Evolutionary conservation across 2,113 vertebrate species (phyloP).

Genomic region (Phalacrocorax pelagicus): DNA sequence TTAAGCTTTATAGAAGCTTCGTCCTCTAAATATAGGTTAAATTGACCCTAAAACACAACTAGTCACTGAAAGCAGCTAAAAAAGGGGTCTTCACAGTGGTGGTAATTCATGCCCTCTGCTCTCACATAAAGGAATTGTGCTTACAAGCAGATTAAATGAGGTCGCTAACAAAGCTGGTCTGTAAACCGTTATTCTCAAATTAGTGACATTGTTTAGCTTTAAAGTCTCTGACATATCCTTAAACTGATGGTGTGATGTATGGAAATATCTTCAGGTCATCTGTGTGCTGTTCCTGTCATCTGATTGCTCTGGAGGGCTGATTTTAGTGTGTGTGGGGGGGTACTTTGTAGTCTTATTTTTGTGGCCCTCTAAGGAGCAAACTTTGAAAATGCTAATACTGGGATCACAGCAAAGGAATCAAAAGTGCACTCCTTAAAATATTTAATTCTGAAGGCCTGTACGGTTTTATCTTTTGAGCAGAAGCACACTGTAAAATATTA

Average conservation of each 20-base stretch:
- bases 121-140: not conserved
- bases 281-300: not conserved
- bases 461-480: conserved; percentile 16
- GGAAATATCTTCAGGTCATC: not conserved
- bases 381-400: not conserved
- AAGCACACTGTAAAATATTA: not conserved
- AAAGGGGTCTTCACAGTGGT: not conserved
- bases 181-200: conserved; percentile 1
- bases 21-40: not conserved
- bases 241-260: not conserved
- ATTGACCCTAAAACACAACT: not conserved
- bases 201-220: not conserved
- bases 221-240: not conserved
- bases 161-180: not conserved
- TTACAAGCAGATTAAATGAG: not conserved
- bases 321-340: too few relatives aligned
- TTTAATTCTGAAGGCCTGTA: not conserved
- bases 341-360: not conserved
- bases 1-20: not conserved
- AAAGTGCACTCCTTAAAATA: conserved; percentile 6
- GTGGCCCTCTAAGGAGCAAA: not conserved
- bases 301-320: not conserved
- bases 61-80: not conserved
- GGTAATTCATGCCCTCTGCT: not conserved
- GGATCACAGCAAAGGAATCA: not conserved